phyloP scores from a whole-genome alignment of 2,113 vertebrate species.

The Gavialis gangeticus region DNA sequence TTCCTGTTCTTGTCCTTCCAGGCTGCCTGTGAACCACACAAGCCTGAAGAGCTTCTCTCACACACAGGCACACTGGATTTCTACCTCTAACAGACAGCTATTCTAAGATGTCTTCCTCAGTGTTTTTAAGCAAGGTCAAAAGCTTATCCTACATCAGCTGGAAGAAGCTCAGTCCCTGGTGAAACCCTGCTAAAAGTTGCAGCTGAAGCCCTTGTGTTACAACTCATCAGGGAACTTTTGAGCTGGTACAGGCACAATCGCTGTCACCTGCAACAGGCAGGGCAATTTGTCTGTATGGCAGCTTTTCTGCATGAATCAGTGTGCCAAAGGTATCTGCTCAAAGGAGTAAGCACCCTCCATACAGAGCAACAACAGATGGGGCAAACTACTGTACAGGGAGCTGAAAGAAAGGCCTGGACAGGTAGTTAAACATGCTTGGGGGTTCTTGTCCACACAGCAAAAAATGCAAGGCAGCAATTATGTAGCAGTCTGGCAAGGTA shows the following conservation, averaged over 20 bases:
- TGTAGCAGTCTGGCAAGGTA: background rate
- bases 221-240: background rate
- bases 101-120: background rate
- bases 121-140: background rate
- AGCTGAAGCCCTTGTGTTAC: background rate
- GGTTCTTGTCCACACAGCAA: background rate
- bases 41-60: rapidly evolving
- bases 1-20: background rate
- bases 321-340: background rate
- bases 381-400: background rate
- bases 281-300: background rate
- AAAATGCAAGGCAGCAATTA: background rate
- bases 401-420: background rate
- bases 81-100: rapidly evolving
- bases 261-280: background rate
- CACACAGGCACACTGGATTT: background rate
- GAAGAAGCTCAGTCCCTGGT: background rate
- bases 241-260: background rate
- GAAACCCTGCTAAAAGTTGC: no score
- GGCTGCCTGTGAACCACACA: rapidly evolving
- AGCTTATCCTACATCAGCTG: background rate
- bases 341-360: rapidly evolving
- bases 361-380: rapidly evolving
- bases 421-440: rapidly evolving
- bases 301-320: background rate